phyloP scores from a whole-genome alignment of 2,797 vertebrate genomes.

The Lagocephalus sceleratus region DNA sequence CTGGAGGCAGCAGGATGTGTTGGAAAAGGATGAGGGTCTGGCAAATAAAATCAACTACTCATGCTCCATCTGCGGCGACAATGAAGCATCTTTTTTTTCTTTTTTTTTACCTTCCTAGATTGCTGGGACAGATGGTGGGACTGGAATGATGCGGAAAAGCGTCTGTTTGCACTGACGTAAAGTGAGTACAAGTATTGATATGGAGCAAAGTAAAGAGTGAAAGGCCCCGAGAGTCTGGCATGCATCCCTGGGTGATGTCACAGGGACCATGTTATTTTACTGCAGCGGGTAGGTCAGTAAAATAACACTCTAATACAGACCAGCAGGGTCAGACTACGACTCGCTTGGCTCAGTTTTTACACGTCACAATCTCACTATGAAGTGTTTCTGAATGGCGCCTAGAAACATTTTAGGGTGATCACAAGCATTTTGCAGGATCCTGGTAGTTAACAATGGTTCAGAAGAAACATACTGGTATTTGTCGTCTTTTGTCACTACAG shows the following conservation, averaged over 20 bases:
- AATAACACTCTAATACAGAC: no score
- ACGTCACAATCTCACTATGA: no score
- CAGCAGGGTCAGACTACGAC: no score
- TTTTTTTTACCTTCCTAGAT: conserved; percentile 14
- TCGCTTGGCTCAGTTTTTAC: no score
- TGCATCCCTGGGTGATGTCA: conserved; percentile 5
- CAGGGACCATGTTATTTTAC: no score
- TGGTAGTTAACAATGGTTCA: no score
- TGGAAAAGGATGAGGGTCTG: conserved; percentile 14
- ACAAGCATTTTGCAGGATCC: no score
- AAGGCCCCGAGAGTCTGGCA: conserved; percentile 16
- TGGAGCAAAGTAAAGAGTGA: conserved; percentile 19
- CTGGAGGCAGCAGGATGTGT: conserved; percentile 12
- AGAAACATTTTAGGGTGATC: conserved; percentile 10
- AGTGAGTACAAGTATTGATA: conserved; percentile 17
- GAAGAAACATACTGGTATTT: no score
- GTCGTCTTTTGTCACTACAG: no score
- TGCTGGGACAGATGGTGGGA: conserved; percentile 22
- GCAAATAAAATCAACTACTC: conserved; percentile 15
- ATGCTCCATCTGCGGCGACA: conserved; percentile 5
- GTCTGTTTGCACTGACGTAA: conserved; percentile 33
- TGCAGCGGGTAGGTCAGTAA: no score
- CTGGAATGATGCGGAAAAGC: conserved; percentile 13
- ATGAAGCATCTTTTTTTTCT: conserved; percentile 19
- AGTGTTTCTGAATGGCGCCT: no score